phyloP scores from a whole-genome alignment of 2,888 invertebrate species.

The Agrochola litura region DNA sequence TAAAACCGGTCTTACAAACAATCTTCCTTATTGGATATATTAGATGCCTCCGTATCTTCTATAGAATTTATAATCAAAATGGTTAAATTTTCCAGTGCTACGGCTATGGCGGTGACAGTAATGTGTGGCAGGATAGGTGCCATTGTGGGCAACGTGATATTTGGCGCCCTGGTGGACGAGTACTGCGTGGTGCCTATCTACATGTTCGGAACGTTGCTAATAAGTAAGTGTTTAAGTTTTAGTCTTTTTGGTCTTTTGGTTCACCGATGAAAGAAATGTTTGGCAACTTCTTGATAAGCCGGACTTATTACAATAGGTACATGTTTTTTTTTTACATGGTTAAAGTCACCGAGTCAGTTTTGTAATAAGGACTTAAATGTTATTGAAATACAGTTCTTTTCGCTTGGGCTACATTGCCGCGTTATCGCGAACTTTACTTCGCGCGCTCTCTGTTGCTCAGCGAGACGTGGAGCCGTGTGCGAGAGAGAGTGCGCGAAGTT shows the following conservation, averaged over 20 bases:
- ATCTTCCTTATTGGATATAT: not conserved
- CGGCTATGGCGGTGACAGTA: conserved; percentile 91
- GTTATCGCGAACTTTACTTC: too few relatives aligned
- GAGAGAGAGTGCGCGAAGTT: too few relatives aligned
- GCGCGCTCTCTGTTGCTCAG: too few relatives aligned
- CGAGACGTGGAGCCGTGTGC: too few relatives aligned
- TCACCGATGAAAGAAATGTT: not conserved
- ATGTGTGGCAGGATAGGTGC: conserved; percentile 91
- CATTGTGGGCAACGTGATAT: conserved; percentile 91
- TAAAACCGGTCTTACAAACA: too few relatives aligned
- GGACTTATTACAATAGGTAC: too few relatives aligned
- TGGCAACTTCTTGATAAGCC: too few relatives aligned
- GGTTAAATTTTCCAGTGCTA: conserved; percentile 82
- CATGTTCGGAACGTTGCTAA: conserved; percentile 90
- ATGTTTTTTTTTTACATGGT: too few relatives aligned
- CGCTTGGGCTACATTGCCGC: too few relatives aligned
- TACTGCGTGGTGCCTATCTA: conserved; percentile 91
- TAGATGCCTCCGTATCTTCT: not conserved
- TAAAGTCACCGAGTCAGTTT: too few relatives aligned
- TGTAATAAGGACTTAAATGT: too few relatives aligned
- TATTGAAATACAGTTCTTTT: too few relatives aligned
- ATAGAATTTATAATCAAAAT: not conserved
- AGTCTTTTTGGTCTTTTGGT: not conserved
- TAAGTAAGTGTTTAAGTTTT: conserved; percentile 83
- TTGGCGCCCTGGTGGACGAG: conserved; percentile 90